Conservation (phyloP, 2,113 vertebrate species). For the Zosterops borbonicus region DNA sequence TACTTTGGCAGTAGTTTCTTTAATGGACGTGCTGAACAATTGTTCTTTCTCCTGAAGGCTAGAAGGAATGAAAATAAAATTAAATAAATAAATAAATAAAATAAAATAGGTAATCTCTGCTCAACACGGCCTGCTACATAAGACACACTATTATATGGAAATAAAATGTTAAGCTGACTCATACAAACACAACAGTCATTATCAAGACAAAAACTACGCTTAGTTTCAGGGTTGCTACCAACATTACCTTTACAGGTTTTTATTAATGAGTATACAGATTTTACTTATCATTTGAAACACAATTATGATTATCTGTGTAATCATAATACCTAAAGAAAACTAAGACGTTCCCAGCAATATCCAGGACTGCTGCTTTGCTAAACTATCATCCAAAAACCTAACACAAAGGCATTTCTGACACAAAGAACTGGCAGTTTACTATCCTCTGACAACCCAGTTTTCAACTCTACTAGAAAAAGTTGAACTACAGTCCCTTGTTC, state of each 20-base stretch:
- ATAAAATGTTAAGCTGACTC: background rate
- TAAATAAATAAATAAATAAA: background rate
- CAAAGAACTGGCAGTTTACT: background rate
- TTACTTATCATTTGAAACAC: background rate
- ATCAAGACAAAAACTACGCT: background rate
- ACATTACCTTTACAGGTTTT: background rate
- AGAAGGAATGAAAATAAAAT: slow-evolving; percentile 49
- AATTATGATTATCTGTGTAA: background rate
- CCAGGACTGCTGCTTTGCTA: background rate
- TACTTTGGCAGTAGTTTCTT: slow-evolving; percentile 86
- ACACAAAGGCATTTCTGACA: background rate
- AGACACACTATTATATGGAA: background rate
- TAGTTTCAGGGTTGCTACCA: background rate
- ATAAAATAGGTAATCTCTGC: background rate
- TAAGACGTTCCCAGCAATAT: background rate
- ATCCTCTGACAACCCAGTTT: background rate
- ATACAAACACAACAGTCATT: background rate
- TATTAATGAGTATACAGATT: background rate
- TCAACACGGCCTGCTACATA: background rate
- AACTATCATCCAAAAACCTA: background rate
- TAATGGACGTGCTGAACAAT: slow-evolving; percentile 77
- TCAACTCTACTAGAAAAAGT: background rate
- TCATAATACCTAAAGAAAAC: background rate
- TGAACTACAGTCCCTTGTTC: background rate
- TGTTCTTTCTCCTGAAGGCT: slow-evolving; percentile 87